These are phyloP conservation scores for Cataglyphis rosenhaueri DNA, from an alignment of 2,888 invertebrate genomes.

Conservation along the genomic window DNA sequence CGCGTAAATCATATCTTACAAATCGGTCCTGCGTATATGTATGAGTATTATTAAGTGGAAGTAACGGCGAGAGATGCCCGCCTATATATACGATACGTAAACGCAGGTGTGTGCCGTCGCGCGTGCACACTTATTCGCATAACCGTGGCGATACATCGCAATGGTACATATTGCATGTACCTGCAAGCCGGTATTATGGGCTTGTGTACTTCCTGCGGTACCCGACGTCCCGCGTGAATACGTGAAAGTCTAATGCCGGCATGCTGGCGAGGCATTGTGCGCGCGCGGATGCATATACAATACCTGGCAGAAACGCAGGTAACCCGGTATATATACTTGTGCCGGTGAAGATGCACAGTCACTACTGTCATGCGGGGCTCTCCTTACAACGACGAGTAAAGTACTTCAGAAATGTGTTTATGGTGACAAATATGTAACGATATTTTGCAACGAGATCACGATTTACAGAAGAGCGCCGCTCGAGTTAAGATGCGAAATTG, in stretches of 20 bases:
- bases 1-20: slow-evolving; percentile 45
- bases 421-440: slow-evolving; percentile 52
- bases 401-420: slow-evolving; percentile 53
- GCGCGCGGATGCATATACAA: slow-evolving; percentile 44
- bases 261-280: slow-evolving; percentile 42
- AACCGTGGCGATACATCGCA: slow-evolving; percentile 32
- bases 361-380: slow-evolving; percentile 47
- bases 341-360: slow-evolving; percentile 52
- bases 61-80: slow-evolving; percentile 23
- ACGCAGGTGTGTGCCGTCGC: slow-evolving; percentile 31
- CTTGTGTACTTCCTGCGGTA: slow-evolving; percentile 58
- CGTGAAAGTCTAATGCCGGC: slow-evolving; percentile 55
- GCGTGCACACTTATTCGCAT: slow-evolving; percentile 32
- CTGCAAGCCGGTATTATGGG: slow-evolving; percentile 54
- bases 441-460: slow-evolving; percentile 38
- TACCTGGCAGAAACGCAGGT: slow-evolving; percentile 33
- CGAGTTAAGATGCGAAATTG: background rate
- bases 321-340: slow-evolving; percentile 16
- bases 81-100: background rate
- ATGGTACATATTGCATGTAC: slow-evolving; percentile 60
- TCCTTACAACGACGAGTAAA: slow-evolving; percentile 47
- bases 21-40: slow-evolving; percentile 38
- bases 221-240: slow-evolving; percentile 47
- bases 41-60: slow-evolving; percentile 44
- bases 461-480: slow-evolving; percentile 20